Base-by-base conservation (phyloP, 2,113 vertebrate species). In the Phoxinus phoxinus region DNA sequence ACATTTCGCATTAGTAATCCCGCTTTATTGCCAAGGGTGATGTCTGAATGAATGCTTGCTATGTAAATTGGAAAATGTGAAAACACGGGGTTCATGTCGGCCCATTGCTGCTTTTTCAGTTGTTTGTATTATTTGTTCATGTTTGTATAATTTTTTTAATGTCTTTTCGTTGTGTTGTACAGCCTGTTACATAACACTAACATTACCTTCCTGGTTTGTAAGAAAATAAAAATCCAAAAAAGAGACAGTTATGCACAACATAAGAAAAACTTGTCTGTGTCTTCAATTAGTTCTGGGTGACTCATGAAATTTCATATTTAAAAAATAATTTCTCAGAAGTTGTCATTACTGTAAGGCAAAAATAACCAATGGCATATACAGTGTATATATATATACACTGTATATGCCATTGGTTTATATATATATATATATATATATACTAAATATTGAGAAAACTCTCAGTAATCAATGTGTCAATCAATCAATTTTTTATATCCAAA, bases 151-250 rank as follows among this genome's bases (percentile, higher is more conserved):
- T 63, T 86, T 91, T 82, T 76, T 87, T 85, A 85, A 89, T 92
- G 91, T 90, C 84, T 90, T 89, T 93, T 91, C 89, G 90, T 94
- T 90, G 91, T 90, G 51, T 95, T 95, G 94, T 95, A 95, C 93
- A 95, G 94, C 93, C 93, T 95, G 93, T 95, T 95, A 94, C 93
- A 94, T 94, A 94, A 94, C 92, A 95, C 88, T 87, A 89, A 93
- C 92, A 93, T 89, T 94, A 95, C 93, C 94, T 93, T 94, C 91
- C 91, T 92, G 91, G 93, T 95, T 95, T 95, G 90, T 95, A 89
- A 92, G 92, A 90, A 89, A 89, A 91, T 83, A 78, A 90, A 87
- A 91, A 92, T 91, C 91, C 92, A 94, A 86, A 90, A 86, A 86
- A 86, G 48, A 87, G 89, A 94, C 90, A 88, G 86, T 93, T 88